Base-by-base conservation (phyloP, 2,113 vertebrate genomes). In the Corvus cornix region DNA sequence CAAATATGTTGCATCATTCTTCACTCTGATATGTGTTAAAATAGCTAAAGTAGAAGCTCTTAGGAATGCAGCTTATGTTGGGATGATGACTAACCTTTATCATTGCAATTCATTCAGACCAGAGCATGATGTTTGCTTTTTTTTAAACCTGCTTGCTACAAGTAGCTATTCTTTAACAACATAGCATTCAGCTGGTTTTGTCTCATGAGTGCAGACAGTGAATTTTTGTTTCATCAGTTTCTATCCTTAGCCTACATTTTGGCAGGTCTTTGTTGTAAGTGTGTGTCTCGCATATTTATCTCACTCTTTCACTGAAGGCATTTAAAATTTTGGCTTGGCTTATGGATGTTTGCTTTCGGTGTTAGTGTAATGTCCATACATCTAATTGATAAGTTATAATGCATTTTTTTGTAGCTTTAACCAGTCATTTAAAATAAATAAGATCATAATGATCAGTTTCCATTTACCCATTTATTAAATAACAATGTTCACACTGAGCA, bases 381-480 rank as follows among this genome's bases (percentile, higher is more conserved):
- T 97, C 95, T 98, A 97, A 98, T 96, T 98, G 97, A 97, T 98
- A 97, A 98, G 97, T 97, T 98, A 96, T n/a, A 97, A 96, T 96
- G 93, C 7, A 62, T 94, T 97, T 97, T 97, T 97, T 97, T 94
- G 97, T 96, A 93, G 97, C 96, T 98, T 97, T 97, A 98, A 98
- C 97, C 95, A 97, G 97, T 98, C 97, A 97, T 98, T 98, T 98
- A 97, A 98, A 98, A 98, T 98, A 98, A 98, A 98, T 98, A 98
- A 98, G 97, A 97, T 97, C 97, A 98, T 98, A 98, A 98, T 98
- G 98, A 98, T 98, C 97, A 97, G 97, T 97, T 98, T 98, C 98
- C 97, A 97, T 97, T 98, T 98, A 97, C 97, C 95, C 98, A 98
- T 98, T 98, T 98, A 98, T 98, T 98, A 98, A 98, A 97, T 97